These are phyloP conservation scores for Pollachius pollachius DNA, from an alignment of 2,113 vertebrate genomes.

Conservation along the genomic window DNA sequence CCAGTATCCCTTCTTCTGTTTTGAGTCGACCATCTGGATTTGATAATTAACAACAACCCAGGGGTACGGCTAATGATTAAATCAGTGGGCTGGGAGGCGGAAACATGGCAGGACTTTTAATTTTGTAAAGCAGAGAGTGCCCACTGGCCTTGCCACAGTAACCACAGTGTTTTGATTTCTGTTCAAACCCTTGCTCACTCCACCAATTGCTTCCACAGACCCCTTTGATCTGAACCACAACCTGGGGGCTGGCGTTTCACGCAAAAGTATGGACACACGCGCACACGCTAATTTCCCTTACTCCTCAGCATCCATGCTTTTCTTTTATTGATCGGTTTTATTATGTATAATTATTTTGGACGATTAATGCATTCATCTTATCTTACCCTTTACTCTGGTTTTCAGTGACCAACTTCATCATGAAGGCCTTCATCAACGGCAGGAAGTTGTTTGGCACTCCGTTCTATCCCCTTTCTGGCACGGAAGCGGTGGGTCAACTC, in stretches of 20 bases:
- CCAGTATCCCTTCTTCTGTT: too few relatives aligned
- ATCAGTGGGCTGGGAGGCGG: too few relatives aligned
- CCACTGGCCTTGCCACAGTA: background rate
- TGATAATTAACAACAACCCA: too few relatives aligned
- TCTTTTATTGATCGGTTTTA: too few relatives aligned
- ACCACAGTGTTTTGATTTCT: background rate
- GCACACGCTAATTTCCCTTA: too few relatives aligned
- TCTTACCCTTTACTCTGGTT: background rate
- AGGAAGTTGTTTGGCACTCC: slow-evolving; percentile 95
- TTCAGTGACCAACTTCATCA: slow-evolving; percentile 99
- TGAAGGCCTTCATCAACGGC: slow-evolving; percentile 99
- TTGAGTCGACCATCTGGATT: too few relatives aligned
- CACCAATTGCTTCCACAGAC: slow-evolving; percentile 73
- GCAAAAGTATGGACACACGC: slow-evolving; percentile 86
- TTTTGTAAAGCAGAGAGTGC: too few relatives aligned
- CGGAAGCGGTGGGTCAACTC: slow-evolving; percentile 85
- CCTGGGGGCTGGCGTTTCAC: slow-evolving; percentile 96
- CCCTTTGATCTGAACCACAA: slow-evolving; percentile 99
- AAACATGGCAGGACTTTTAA: too few relatives aligned
- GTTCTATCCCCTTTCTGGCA: slow-evolving; percentile 85
- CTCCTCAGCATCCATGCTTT: too few relatives aligned
- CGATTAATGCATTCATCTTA: too few relatives aligned
- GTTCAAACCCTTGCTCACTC: background rate
- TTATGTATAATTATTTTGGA: too few relatives aligned
- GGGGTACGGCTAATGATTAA: too few relatives aligned